Conservation (phyloP, 1,140 invertebrate species). For the Steinernema feltiae region DNA sequence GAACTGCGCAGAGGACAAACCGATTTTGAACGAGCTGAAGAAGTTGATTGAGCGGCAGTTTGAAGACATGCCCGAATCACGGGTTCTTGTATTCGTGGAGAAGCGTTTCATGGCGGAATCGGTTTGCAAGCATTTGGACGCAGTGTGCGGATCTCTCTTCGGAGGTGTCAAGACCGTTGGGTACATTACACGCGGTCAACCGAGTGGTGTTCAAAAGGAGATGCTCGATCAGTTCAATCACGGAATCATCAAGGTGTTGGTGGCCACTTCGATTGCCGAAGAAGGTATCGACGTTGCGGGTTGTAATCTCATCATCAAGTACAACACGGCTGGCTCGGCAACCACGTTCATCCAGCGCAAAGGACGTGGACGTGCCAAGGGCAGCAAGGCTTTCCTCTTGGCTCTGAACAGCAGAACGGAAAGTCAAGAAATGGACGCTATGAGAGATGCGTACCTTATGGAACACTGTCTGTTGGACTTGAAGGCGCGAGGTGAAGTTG, state of each 20-base stretch:
- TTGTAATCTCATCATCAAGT: constrained; percentile 59
- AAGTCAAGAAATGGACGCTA: not conserved
- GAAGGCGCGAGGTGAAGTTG: not conserved
- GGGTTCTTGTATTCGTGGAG: not conserved
- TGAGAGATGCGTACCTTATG: not conserved
- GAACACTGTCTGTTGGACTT: not conserved
- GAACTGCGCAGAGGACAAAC: not conserved
- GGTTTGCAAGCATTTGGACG: not conserved
- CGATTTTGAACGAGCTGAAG: not conserved
- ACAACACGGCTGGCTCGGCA: constrained; percentile 57
- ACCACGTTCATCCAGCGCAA: constrained; percentile 55
- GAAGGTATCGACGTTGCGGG: constrained; percentile 58
- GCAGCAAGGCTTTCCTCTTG: not conserved
- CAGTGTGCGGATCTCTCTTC: not conserved
- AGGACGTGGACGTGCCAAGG: not conserved
- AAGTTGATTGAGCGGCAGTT: not conserved
- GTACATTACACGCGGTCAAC: not conserved
- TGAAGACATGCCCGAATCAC: not conserved
- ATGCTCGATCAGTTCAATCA: not conserved
- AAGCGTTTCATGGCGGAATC: not conserved
- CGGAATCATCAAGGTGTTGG: constrained; percentile 39
- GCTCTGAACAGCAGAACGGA: not conserved
- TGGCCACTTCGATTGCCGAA: constrained; percentile 58
- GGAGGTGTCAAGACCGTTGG: not conserved
- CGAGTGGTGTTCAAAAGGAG: not conserved